Base-by-base conservation (phyloP, 2,113 vertebrate species). In the Merops nubicus region DNA sequence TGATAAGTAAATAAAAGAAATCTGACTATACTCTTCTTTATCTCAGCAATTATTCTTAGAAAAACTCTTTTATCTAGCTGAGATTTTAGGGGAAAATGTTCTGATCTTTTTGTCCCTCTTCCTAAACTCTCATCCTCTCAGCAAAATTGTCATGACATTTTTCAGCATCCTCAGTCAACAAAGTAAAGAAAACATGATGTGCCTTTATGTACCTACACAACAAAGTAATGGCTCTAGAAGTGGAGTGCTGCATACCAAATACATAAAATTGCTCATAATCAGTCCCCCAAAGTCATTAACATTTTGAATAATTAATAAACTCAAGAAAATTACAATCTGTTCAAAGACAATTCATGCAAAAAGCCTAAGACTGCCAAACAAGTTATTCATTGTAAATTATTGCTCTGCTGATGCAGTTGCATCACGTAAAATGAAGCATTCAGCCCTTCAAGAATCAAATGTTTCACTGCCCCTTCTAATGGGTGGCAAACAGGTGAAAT, bases 301-400 rank as follows among this genome's bases (percentile, higher is more conserved):
- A 90, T 93, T 96, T 63, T 96, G 75, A 96, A 96, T 94, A 96
- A 94, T 93, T 94, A 90, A 92, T 93, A 93, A 36, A 70, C 63
- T 85, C 75, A 86, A 84, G 78, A 94, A 93, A 94, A 92, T 77
- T 51, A 54, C 93, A 86, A 76, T 91, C 82, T 94, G 69, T 92
- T 95, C 69, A 68, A 92, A 95, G 67, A n/a, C 23, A 73, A 64
- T 59, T 60, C 47, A 80, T 31, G 67, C 77, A 87, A 96, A 94
- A 85, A 89, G 65, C 33, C 62, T 22, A 48, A 64, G 62, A 91
- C 48, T 85, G 81, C 25, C 78, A 91, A 82, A 88, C 59, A 90
- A 85, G 85, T 47, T 88, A 83, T 88, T 94, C 12, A n/a, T 73
- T 7, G 1, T 60, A 86, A 93, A 95, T 95, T 74, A 54, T 45